Conservation (phyloP, 2,797 vertebrate species). For the Meda fulgida region DNA sequence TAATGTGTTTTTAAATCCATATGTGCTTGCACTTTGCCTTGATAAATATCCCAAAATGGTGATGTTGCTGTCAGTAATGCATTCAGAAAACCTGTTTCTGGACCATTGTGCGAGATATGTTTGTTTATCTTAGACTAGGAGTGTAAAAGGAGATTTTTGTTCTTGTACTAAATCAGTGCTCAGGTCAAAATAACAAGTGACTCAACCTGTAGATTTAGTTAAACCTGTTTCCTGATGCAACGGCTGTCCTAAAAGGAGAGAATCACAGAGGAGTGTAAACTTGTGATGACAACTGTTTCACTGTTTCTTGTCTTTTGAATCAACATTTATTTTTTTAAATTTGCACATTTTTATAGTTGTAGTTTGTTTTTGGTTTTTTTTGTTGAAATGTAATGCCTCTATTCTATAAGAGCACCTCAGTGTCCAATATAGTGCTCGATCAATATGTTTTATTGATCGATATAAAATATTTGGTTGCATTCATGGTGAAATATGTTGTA, state of each 20-base stretch:
- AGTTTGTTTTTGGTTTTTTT: background rate
- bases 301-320: background rate
- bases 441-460: background rate
- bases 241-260: background rate
- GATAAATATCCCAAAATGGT: background rate
- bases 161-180: conserved; percentile 52
- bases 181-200: conserved; percentile 25
- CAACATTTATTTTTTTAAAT: background rate
- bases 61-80: conserved; percentile 14
- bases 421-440: background rate
- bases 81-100: conserved; percentile 23
- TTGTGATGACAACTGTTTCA: background rate
- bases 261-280: conserved; percentile 22
- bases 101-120: conserved; percentile 5
- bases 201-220: conserved; percentile 52
- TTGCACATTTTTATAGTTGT: background rate
- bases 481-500: background rate
- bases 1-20: background rate
- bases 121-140: background rate
- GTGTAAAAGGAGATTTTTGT: conserved; percentile 28
- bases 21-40: background rate
- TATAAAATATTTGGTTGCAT: background rate
- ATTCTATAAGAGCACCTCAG: background rate
- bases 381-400: background rate
- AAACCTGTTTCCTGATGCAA: conserved; percentile 54